A percentile compares a stretch with the other conserved stretches of the same genome.
These are phyloP conservation scores for Amorpha juglandis DNA, from an alignment of 2,888 invertebrate genomes.

Conservation along the genomic window DNA sequence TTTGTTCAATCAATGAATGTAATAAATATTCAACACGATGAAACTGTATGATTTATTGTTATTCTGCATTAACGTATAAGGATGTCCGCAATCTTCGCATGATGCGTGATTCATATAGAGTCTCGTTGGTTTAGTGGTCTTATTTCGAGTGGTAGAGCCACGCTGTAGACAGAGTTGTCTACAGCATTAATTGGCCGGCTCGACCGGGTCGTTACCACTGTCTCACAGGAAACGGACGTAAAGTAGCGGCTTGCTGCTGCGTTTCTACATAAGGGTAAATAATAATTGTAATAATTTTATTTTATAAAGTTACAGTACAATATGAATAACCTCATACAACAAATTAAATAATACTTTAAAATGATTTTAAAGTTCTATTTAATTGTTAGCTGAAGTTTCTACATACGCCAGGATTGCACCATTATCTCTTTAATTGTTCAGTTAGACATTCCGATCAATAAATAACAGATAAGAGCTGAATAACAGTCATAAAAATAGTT, in stretches of 20 bases:
- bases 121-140: neutral
- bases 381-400: neutral
- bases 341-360: too few relatives aligned
- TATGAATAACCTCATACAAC: too few relatives aligned
- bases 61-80: constrained; percentile 5
- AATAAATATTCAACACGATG: constrained; percentile 10
- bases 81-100: constrained; percentile 18
- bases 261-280: too few relatives aligned
- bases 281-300: too few relatives aligned
- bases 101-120: neutral
- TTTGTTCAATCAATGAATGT: constrained; percentile 10
- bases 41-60: constrained; percentile 22
- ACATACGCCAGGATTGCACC: neutral
- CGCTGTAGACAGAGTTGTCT: too few relatives aligned
- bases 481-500: constrained; percentile 15
- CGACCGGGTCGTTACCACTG: too few relatives aligned
- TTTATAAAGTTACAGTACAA: too few relatives aligned
- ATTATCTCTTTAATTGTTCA: constrained; percentile 4
- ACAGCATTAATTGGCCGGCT: too few relatives aligned
- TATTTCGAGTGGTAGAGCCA: too few relatives aligned
- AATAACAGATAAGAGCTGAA: constrained; percentile 20
- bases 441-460: constrained; percentile 2
- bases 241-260: neutral
- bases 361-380: neutral
- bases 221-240: too few relatives aligned